phyloP scores from a whole-genome alignment of 2,797 vertebrate genomes.

The Squalus acanthias region DNA sequence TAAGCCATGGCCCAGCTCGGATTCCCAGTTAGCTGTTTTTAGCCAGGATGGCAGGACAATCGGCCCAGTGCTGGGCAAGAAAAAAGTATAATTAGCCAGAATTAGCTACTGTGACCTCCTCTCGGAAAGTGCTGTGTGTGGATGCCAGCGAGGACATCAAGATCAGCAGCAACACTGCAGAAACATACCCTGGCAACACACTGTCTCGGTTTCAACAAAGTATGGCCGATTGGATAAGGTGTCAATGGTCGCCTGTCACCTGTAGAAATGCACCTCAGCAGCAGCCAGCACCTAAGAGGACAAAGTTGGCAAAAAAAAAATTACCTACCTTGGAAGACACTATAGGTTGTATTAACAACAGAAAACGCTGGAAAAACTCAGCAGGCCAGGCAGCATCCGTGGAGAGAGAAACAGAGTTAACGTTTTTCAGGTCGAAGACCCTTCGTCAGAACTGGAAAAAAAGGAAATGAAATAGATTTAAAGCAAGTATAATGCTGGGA shows the following conservation, averaged over 20 bases:
- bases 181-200: not conserved
- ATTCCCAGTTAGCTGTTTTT: not conserved
- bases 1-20: not conserved
- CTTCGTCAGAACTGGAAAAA: no score
- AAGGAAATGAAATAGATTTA: no score
- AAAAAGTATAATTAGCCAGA: not conserved
- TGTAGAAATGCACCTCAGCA: not conserved
- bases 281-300: not conserved
- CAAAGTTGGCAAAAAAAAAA: not conserved
- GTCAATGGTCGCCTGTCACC: not conserved
- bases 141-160: not conserved
- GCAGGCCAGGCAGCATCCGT: no score
- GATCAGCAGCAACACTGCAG: not conserved
- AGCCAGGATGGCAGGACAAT: not conserved
- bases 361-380: no score
- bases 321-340: not conserved
- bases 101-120: not conserved
- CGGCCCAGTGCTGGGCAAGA: not conserved
- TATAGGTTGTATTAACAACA: not conserved
- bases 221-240: no score
- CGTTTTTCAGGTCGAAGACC: no score
- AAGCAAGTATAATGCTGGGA: no score
- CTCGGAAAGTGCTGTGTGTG: not conserved
- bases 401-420: no score
- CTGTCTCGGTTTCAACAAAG: not conserved